These are phyloP conservation scores for Podotricha telesiphe DNA, from an alignment of 2,888 invertebrate genomes.

Conservation along the genomic window DNA sequence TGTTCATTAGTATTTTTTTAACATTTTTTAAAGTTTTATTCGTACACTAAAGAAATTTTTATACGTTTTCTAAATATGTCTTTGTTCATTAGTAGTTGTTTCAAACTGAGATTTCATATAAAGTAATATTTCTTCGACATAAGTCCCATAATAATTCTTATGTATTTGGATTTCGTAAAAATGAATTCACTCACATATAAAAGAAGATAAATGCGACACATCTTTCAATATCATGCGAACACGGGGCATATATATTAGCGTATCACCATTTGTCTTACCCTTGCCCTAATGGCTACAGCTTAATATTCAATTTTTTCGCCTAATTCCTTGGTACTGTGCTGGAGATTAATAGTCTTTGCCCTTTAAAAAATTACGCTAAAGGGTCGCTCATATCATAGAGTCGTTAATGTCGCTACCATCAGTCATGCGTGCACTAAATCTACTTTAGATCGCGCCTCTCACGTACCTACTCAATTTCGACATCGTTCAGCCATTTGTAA, in stretches of 20 bases:
- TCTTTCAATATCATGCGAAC: conserved; percentile 41
- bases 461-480: conserved; percentile 50
- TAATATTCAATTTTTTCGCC: conserved; percentile 65
- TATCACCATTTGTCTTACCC: conserved; percentile 53
- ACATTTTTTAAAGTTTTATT: too few species aligned
- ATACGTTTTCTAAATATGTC: too few species aligned
- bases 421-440: conserved; percentile 70
- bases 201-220: conserved; percentile 29
- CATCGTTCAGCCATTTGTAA: conserved; percentile 43
- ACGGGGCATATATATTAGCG: conserved; percentile 39
- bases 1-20: too few species aligned
- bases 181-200: neutral
- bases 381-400: conserved; percentile 67
- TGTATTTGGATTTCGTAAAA: neutral
- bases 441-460: conserved; percentile 54
- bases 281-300: conserved; percentile 55
- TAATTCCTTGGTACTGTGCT: conserved; percentile 57
- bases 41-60: too few species aligned
- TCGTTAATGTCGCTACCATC: conserved; percentile 72
- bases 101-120: too few species aligned
- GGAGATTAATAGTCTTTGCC: conserved; percentile 70
- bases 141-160: neutral
- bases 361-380: conserved; percentile 72
- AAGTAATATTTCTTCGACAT: neutral
- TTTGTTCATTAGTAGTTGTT: too few species aligned